Conservation (phyloP, 2,888 invertebrate genomes). For the Xanthia icteritia region DNA sequence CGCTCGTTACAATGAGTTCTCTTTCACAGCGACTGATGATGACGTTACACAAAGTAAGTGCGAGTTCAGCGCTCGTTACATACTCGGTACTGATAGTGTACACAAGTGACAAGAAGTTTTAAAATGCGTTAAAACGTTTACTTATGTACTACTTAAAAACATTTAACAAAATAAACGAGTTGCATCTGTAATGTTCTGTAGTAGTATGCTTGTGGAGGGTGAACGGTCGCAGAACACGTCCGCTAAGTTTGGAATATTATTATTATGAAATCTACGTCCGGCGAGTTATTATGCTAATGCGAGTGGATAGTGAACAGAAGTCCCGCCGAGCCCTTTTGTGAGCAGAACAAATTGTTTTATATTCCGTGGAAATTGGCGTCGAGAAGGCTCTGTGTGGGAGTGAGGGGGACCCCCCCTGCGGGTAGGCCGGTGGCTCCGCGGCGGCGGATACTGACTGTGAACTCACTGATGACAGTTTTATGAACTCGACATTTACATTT, state of each 20-base stretch:
- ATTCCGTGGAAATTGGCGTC: constrained; percentile 68
- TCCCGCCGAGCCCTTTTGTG: constrained; percentile 74
- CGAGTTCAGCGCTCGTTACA: background rate
- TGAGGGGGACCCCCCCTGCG: background rate
- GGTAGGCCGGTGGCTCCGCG: constrained; percentile 11
- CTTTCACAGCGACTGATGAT: background rate
- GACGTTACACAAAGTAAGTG: background rate
- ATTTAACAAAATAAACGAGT: background rate
- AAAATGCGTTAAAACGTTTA: background rate
- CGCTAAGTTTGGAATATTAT: constrained; percentile 25
- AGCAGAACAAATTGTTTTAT: constrained; percentile 77
- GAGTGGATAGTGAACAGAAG: constrained; percentile 74
- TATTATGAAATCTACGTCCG: constrained; percentile 66
- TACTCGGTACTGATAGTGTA: background rate
- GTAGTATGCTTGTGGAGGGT: background rate
- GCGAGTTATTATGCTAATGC: constrained; percentile 74
- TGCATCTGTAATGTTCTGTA: background rate
- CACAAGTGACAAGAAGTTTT: background rate
- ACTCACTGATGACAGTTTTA: constrained; percentile 76
- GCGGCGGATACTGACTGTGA: constrained; percentile 60
- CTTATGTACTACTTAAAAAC: background rate
- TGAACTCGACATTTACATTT: constrained; percentile 77
- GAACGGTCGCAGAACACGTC: background rate
- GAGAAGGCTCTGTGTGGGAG: constrained; percentile 48
- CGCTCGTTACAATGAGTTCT: background rate